Evolutionary conservation across 2,888 invertebrate genomes (phyloP), one percentile per base, ranked within the genome.

Genomic region (Hirtodrosophila duncani): DNA sequence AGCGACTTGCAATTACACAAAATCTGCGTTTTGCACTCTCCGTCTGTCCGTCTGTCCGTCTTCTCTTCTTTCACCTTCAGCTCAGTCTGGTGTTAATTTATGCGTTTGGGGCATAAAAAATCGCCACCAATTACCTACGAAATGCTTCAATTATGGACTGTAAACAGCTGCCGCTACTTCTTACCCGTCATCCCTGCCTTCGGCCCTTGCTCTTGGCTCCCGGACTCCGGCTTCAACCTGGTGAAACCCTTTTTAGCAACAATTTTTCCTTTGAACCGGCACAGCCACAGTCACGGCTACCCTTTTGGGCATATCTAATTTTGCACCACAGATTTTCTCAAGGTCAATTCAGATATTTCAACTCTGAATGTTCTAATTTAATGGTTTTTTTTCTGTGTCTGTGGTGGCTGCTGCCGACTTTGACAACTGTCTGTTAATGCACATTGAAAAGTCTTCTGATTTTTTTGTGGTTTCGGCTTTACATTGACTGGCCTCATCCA

Each of bases 81-180:
- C 13, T 18, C 16, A 24, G 38, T 59, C 63, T 79, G 77, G 81
- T 79, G 78, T 71, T 79, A 79, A 79, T 77, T 77, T 78, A 81
- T 75, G 78, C 74, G 69, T 79, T 63, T n/a, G n/a, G 57, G 42
- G 52, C 66, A 67, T 66, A 67, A 64, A 63, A 75, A 79, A 75
- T 68, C 79, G 53, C 63, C 67, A 59, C 71, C 78, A 81, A 78
- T 78, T 78, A 78, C 80, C 62, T 18, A 51, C 29, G 67, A 74
- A 69, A 78, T 78, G 63, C 79, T 65, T 81, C 77, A 77, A 77
- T 77, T 77, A 81, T 78, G 70, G 68, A 33, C 64, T 59, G 68
- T 79, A 56, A 79, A 75, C 72, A 74, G 79, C 72, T 74, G 71
- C 74, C 64, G 64, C 24, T 50, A 29, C 31, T 33, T n/a, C 18